Evolutionary conservation across 2,888 invertebrate genomes (phyloP), one percentile per base, ranked within the genome.

Genomic region (Baronia brevicornis): DNA sequence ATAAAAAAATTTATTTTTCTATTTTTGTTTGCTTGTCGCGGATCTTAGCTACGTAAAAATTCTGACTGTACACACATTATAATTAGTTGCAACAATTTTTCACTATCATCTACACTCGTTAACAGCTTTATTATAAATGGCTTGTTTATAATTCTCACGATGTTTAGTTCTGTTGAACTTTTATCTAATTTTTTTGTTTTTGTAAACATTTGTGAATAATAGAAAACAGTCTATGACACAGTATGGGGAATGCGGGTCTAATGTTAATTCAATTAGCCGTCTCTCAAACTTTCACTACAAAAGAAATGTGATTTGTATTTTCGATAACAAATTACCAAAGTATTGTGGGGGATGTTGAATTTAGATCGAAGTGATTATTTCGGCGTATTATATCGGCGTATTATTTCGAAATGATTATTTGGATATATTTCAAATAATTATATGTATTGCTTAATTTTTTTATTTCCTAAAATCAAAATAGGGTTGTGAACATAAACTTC

Each of bases 291-390:
- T 28, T 30, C 31, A 35, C 21, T 19, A 50, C 54, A 55, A 53
- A 54, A 49, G 41, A 33, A 24, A 37, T 33, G 30, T 46, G 58
- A 62, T 60, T 56, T 48, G 42, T 43, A 36, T 44, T 47, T 49
- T 47, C 37, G 69, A 67, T 66, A 63, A 65, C 62, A 54, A 55
- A 60, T 58, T 58, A 43, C 41, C 32, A 39, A 38, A 35, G 14
- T 15, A 39, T 27, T 4, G 26, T 20, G 32, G 39, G 41, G 35
- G 39, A 32, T 33, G 21, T n/a, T 22, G 30, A 22, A 11, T 31
- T 36, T 14, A 31, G 36, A 36, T 36, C 8, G 7, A 27, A 27
- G 14, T 21, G 30, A 36, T 36, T 23, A 36, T 9, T 15, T n/a
- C 3, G 15, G 23, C 23, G 14, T 28, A 10, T 23, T 5, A 28